phyloP scores from a whole-genome alignment of 2,113 vertebrate species.

The Tragelaphus buxtoni region DNA sequence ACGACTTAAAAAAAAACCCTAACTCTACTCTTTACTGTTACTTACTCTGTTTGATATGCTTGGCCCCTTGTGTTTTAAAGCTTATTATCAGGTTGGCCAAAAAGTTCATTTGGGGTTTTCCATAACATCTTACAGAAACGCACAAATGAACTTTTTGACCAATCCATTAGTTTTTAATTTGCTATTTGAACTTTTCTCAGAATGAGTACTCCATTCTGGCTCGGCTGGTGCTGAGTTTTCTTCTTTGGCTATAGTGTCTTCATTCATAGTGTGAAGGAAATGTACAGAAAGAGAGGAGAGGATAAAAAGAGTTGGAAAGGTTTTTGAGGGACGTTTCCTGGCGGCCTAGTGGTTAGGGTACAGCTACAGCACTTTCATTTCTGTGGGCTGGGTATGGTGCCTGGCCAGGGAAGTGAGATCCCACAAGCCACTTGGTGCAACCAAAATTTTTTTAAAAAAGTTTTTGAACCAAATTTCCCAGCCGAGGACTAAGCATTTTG shows the following conservation, averaged over 20 bases:
- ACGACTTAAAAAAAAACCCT: background rate
- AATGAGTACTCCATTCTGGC: background rate
- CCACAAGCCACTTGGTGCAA: background rate
- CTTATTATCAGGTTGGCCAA: background rate
- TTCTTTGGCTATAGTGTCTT: background rate
- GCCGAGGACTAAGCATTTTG: background rate
- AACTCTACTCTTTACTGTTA: background rate
- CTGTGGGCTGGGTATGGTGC: background rate
- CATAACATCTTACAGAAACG: background rate
- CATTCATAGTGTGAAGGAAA: background rate
- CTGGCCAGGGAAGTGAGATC: background rate
- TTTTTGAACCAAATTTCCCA: background rate
- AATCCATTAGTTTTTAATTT: background rate
- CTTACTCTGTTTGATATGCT: background rate
- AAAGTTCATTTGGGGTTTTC: background rate
- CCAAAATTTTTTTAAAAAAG: background rate
- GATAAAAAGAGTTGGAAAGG: background rate
- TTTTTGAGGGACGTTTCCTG: background rate
- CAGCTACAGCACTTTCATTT: background rate
- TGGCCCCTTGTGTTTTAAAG: background rate
- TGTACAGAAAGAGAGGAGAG: background rate
- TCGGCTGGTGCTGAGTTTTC: background rate
- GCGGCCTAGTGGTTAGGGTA: background rate
- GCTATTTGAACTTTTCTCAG: background rate
- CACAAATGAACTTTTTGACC: background rate